Evolutionary conservation across 2,113 vertebrate species (phyloP), one percentile per base, ranked within the genome.

Genomic region (Eulemur macaco): DNA sequence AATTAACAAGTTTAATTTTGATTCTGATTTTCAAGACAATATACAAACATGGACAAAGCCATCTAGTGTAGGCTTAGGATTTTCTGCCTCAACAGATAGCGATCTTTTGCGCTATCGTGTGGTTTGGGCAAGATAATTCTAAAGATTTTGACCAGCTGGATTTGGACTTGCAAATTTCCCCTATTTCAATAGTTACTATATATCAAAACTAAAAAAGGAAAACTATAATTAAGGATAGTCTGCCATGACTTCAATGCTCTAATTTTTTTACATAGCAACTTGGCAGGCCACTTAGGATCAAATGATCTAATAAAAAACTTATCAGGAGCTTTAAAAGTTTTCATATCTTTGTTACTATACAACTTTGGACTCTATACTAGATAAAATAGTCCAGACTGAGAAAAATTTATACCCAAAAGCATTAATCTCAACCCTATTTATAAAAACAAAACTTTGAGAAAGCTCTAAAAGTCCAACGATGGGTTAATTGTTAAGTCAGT

Each of bases 1-100:
- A 94, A 84, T 39, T n/a, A 94, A 52, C 3, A 97, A 64, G 86
- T 73, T 82, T 71, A 25, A 86, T 68, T 90, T 56, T 90, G n/a
- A 82, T 93, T 74, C 86, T 83, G 21, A 86, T 88, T 94, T 96
- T 92, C 73, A 92, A 85, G 89, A 94, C 50, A 87, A 78, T 50
- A 77, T 47, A 47, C 45, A 78, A 91, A 64, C 45, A 68, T 13
- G 14, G 60, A 71, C 42, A 87, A 88, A 39, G 11, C 50, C 50
- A 94, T 69, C 60, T 80, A 87, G 10, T 84, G 18, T 18, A 93
- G n/a, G 37, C 56, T 56, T 85, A 85, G 91, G 25, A 68, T 95
- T 91, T 95, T 81, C 29, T 86, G 25, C 37, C 68, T 91, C 56
- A 76, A 74, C 7, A 85, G 47, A 71, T 29, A 29, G 17, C 5